Evolutionary conservation across 2,888 invertebrate species (phyloP).

Genomic region (Plutella xylostella): DNA sequence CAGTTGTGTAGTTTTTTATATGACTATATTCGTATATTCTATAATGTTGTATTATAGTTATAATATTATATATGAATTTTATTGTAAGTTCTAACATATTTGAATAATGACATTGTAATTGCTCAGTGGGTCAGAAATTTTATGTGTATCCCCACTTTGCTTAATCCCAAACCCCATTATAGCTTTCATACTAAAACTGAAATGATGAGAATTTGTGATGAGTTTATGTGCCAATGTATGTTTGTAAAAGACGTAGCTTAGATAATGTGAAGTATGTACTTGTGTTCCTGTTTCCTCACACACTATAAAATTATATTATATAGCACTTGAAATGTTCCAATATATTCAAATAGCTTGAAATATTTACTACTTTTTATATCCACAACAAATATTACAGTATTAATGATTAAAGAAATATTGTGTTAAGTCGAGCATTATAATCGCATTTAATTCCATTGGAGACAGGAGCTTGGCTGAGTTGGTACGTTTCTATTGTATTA

Average conservation of each 20-base stretch:
- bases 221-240: conserved; percentile 60
- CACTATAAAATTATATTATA: no score
- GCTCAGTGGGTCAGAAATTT: no score
- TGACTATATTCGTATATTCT: conserved; percentile 40
- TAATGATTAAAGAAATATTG: no score
- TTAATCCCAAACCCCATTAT: no score
- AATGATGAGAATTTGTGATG: conserved; percentile 54
- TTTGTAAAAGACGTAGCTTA: conserved; percentile 45
- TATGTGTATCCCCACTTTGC: no score
- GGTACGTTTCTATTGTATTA: conserved; percentile 1
- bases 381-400: no score
- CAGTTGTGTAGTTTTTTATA: conserved; percentile 59
- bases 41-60: conserved; percentile 40
- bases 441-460: no score
- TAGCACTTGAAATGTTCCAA: background rate
- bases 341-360: no score
- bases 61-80: conserved; percentile 30
- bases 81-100: conserved; percentile 21
- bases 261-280: no score
- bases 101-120: conserved; percentile 23
- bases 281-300: background rate
- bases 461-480: no score
- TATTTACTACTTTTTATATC: no score
- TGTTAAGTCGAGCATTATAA: no score
- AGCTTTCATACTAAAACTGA: conserved; percentile 41